These are phyloP conservation scores for Seriola aureovittata DNA, from an alignment of 2,113 vertebrate species.

Conservation along the genomic window DNA sequence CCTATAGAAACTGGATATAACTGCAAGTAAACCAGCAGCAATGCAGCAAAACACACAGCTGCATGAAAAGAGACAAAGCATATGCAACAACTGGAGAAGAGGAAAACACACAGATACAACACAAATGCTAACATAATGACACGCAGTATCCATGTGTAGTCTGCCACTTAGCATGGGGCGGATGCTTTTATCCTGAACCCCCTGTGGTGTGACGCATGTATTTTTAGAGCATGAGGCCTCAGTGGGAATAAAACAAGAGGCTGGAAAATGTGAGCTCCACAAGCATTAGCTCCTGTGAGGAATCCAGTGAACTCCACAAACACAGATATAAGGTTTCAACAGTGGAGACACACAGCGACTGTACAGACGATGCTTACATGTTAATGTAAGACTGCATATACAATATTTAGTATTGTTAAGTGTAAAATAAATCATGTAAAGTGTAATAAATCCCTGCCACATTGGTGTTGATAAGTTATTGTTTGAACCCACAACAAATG, in stretches of 20 bases:
- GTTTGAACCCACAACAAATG: background rate
- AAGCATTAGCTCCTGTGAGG: slow-evolving; percentile 10
- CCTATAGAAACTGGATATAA: background rate
- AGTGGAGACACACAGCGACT: background rate
- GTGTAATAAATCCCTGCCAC: background rate
- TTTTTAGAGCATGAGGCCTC: slow-evolving; percentile 48
- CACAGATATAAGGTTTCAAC: background rate
- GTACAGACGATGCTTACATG: background rate
- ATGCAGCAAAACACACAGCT: slow-evolving; percentile 4
- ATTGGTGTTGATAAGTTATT: background rate
- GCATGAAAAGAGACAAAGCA: background rate
- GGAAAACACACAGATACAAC: background rate
- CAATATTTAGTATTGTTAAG: background rate
- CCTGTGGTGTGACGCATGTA: slow-evolving; percentile 32
- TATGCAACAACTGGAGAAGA: background rate
- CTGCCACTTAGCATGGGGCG: slow-evolving; percentile 22
- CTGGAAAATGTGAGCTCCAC: slow-evolving; percentile 17
- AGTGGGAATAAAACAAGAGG: slow-evolving; percentile 51
- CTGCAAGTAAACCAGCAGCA: too few relatives aligned
- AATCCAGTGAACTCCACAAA: slow-evolving; percentile 22
- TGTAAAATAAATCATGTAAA: background rate
- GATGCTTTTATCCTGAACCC: slow-evolving; percentile 58
- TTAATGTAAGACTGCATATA: background rate
- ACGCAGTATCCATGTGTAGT: slow-evolving; percentile 3
- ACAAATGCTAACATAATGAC: slow-evolving; percentile 29